phyloP scores from a whole-genome alignment of 1,140 invertebrate species.

The Anadara kagoshimensis region DNA sequence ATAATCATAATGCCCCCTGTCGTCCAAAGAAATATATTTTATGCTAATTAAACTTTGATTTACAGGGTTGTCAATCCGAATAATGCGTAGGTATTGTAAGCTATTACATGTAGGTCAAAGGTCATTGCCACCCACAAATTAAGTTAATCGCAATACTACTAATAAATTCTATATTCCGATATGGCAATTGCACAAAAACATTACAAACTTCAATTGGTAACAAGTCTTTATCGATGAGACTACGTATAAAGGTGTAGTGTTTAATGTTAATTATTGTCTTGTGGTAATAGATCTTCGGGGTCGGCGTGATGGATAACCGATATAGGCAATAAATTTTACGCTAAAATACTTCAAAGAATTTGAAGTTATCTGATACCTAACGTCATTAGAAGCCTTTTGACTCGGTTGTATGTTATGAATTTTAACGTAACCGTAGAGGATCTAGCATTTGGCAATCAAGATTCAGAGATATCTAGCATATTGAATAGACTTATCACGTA shows the following conservation, averaged over 20 bases:
- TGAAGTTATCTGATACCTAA: not conserved
- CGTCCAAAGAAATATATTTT: not conserved
- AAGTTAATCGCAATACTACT: not conserved
- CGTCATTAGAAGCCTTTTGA: too few species aligned
- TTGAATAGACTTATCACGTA: too few species aligned
- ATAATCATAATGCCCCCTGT: not conserved
- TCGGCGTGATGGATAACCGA: constrained; percentile 16
- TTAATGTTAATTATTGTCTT: not conserved
- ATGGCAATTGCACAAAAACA: not conserved
- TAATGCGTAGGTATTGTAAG: too few species aligned
- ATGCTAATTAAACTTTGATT: constrained; percentile 1
- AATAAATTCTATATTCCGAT: not conserved
- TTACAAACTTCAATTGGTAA: too few species aligned
- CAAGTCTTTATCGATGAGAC: too few species aligned
- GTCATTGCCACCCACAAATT: constrained; percentile 13
- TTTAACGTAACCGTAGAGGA: too few species aligned
- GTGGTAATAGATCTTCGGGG: not conserved
- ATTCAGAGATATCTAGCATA: too few species aligned
- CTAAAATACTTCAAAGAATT: constrained; percentile 6
- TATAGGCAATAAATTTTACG: constrained; percentile 19
- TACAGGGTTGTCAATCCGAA: not conserved
- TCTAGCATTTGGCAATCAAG: too few species aligned
- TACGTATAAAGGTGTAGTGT: too few species aligned
- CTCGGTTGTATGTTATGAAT: too few species aligned
- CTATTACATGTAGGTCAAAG: not conserved